Evolutionary conservation across 2,113 vertebrate genomes (phyloP), one percentile per base, ranked within the genome.

Genomic region (Cyprinodon tularosa): DNA sequence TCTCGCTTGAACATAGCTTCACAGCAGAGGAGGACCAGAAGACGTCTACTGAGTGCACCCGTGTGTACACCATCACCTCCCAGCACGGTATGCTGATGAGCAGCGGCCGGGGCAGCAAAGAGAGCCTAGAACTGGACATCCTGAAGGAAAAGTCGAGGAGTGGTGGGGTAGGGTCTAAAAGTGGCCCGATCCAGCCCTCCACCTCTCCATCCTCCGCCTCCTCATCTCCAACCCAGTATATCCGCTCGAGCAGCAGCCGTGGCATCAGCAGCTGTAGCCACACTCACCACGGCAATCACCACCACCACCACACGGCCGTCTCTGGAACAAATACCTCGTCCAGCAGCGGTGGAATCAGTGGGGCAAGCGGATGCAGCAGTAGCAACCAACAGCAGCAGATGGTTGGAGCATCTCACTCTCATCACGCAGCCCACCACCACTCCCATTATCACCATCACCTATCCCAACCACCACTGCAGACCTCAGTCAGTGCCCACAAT

Each of bases 11-110:
- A 88, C 91, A 96, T 74, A 96, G 96, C 87, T 96, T 98, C 83
- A 95, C 96, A 0, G 95, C 95, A n/a, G 96, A 97, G 87, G 93
- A 95, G 66, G 93, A 94, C 82, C 88, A 95, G 89, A 94, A 91
- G 84, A 93, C 68, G 91, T 37, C 93, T 82, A 90, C 94, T 65
- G 93, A 88, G 95, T 71, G 90, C 86, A 0, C 88, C 0, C 95
- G 94, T 0, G 97, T 99, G 64, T 98, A 99, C 89, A 98, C 97
- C 62, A 98, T 99, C 92, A 98, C 96, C 0, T 94, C 95, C 0
- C 96, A 97, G 93, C 94, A 95, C 15, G 94, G 95, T 4, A 96
- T 98, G 95, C 92, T 99, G 85, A 96, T 96, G 0, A 90, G 96
- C 81, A 68, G 86, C 71, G 76, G 88, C 82, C 94, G 94, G 0